Conservation (phyloP, 2,888 invertebrate species). For the Athalia circularis region DNA sequence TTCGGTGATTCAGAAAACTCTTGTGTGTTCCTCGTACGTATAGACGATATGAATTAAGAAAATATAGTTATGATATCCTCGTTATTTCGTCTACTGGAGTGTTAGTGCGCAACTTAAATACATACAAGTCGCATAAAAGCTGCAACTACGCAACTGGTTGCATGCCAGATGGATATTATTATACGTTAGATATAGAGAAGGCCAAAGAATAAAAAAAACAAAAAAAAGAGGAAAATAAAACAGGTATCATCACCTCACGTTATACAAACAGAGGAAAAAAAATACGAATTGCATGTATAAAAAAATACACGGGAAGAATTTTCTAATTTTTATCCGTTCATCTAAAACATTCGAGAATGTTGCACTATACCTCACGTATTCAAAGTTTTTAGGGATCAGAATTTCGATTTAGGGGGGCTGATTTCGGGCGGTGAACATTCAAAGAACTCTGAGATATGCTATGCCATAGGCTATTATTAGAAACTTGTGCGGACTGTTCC, state of each 20-base stretch:
- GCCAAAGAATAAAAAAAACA: background rate
- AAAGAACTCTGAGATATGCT: too few relatives aligned
- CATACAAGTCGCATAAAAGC: background rate
- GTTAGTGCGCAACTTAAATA: background rate
- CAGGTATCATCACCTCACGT: too few relatives aligned
- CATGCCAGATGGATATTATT: slow-evolving; percentile 24
- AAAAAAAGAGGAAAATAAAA: background rate
- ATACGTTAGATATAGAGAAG: slow-evolving; percentile 6
- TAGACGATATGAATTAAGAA: background rate
- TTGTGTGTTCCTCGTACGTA: background rate
- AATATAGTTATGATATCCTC: background rate
- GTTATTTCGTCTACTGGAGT: background rate
- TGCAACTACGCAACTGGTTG: background rate
- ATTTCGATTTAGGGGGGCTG: too few relatives aligned
- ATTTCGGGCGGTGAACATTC: too few relatives aligned
- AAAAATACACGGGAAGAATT: too few relatives aligned
- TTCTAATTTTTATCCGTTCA: too few relatives aligned
- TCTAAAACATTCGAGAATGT: too few relatives aligned
- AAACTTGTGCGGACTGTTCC: too few relatives aligned
- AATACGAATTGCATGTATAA: background rate
- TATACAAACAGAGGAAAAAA: background rate
- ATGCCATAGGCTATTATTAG: too few relatives aligned
- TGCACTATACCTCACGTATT: too few relatives aligned
- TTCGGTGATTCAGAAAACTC: slow-evolving; percentile 24
- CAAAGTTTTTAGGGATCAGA: too few relatives aligned